Conservation (phyloP, 2,888 invertebrate species). For the Sycophila texana region DNA sequence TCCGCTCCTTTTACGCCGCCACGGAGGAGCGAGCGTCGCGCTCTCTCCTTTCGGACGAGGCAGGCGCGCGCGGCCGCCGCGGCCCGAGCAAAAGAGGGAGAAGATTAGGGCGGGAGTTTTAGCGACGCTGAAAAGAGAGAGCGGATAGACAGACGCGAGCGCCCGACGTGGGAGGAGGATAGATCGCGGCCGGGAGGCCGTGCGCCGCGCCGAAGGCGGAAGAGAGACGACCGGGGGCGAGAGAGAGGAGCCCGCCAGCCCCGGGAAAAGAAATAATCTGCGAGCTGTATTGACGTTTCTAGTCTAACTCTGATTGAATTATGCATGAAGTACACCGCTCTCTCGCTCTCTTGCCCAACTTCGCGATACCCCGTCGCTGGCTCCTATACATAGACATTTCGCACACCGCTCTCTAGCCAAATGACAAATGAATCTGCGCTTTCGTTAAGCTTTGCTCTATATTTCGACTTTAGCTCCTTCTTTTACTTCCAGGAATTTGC, state of each 20-base stretch:
- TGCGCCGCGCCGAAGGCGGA: constrained; percentile 17
- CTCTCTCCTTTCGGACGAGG: constrained; percentile 47
- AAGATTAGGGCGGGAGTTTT: constrained; percentile 58
- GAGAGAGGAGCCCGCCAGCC: constrained; percentile 61
- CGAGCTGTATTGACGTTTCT: constrained; percentile 76
- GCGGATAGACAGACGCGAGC: constrained; percentile 52
- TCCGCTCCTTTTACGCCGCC: constrained; percentile 36
- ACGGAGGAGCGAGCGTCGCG: constrained; percentile 26
- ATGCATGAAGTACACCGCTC: constrained; percentile 75
- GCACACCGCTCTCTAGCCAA: constrained; percentile 15
- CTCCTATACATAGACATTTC: constrained; percentile 25
- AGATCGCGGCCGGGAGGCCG: constrained; percentile 38
- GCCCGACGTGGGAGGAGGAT: constrained; percentile 12
- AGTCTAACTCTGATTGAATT: constrained; percentile 76
- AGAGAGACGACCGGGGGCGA: constrained; percentile 26
- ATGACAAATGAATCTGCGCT: constrained; percentile 49
- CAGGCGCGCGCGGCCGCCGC: constrained; percentile 16
- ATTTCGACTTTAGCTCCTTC: constrained; percentile 11
- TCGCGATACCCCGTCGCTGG: constrained; percentile 40
- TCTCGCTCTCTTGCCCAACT: constrained; percentile 52
- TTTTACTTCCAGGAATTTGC: background rate
- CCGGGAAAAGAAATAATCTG: constrained; percentile 76
- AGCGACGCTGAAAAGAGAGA: constrained; percentile 52
- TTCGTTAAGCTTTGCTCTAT: constrained; percentile 43
- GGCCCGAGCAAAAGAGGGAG: constrained; percentile 43